A percentile compares a stretch with the other conserved stretches of the same genome.
Conservation (phyloP, 2,113 vertebrate genomes). For the Salminus brasiliensis region DNA sequence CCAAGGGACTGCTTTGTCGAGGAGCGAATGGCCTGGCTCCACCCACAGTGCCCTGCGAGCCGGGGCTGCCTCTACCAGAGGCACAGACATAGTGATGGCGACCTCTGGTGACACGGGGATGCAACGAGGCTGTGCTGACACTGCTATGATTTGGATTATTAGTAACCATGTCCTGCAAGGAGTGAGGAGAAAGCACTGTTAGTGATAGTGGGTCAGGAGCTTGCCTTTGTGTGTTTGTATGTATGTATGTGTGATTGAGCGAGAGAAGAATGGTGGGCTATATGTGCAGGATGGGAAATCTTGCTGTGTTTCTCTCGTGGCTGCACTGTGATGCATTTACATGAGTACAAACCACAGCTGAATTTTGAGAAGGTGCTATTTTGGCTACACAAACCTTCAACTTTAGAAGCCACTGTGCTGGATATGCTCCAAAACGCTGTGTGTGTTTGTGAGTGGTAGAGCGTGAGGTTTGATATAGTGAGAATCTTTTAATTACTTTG, state of each 20-base stretch:
- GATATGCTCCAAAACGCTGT: not conserved
- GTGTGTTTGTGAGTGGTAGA: slow-evolving; percentile 7
- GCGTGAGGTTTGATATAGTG: slow-evolving; percentile 36
- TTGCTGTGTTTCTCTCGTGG: not conserved
- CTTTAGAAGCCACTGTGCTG: slow-evolving; percentile 35
- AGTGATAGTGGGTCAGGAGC: slow-evolving; percentile 7
- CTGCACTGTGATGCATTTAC: not conserved
- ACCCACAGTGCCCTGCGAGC: slow-evolving; percentile 68
- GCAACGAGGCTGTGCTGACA: not conserved
- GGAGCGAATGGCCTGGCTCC: slow-evolving; percentile 62
- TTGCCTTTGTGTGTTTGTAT: slow-evolving; percentile 25
- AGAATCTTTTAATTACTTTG: slow-evolving; percentile 58
- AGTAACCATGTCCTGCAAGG: not conserved
- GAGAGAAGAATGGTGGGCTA: not conserved
- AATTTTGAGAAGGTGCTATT: slow-evolving; percentile 18
- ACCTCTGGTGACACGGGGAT: not conserved
- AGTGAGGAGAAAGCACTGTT: not conserved
- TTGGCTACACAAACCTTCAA: slow-evolving; percentile 19
- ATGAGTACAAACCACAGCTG: not conserved
- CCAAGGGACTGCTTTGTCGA: slow-evolving; percentile 78
- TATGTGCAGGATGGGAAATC: not conserved
- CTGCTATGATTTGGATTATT: not conserved
- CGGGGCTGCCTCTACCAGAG: slow-evolving; percentile 85
- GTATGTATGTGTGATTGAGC: not conserved
- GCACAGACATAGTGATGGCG: slow-evolving; percentile 78